A percentile compares a stretch with the other conserved stretches of the same genome.
phyloP scores from a whole-genome alignment of 2,888 invertebrate species.

The Geotrupes spiniger region DNA sequence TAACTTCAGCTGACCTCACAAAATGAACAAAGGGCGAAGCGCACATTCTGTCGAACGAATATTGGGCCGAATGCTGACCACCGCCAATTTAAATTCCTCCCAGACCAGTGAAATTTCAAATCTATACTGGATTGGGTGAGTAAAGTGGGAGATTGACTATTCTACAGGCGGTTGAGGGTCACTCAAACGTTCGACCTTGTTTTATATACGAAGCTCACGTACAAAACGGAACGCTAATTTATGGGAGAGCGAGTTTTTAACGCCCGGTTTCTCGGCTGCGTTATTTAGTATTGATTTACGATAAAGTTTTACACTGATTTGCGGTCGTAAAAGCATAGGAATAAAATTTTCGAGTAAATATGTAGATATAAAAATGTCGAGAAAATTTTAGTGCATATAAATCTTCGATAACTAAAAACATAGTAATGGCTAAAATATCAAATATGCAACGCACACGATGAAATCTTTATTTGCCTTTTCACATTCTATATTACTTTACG shows the following conservation, averaged over 20 bases:
- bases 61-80: constrained; percentile 40
- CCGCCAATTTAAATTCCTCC: constrained; percentile 44
- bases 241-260: constrained; percentile 2
- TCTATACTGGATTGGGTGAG: constrained; percentile 41
- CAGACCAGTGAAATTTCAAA: constrained; percentile 32
- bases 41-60: constrained; percentile 35
- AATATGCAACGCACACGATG: no score
- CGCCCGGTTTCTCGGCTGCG: neutral
- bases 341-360: no score
- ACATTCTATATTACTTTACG: no score
- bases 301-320: neutral
- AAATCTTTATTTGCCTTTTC: no score
- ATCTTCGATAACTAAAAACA: no score
- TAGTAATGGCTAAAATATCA: no score
- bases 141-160: constrained; percentile 32
- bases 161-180: constrained; percentile 34
- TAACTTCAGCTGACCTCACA: constrained; percentile 43
- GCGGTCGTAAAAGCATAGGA: no score
- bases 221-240: constrained; percentile 24
- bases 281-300: neutral
- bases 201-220: constrained; percentile 24
- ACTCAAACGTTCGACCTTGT: constrained; percentile 33
- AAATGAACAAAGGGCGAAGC: constrained; percentile 38
- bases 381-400: no score
- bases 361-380: no score